Conservation (phyloP, 2,888 invertebrate genomes). For the Gryllus longicercus region DNA sequence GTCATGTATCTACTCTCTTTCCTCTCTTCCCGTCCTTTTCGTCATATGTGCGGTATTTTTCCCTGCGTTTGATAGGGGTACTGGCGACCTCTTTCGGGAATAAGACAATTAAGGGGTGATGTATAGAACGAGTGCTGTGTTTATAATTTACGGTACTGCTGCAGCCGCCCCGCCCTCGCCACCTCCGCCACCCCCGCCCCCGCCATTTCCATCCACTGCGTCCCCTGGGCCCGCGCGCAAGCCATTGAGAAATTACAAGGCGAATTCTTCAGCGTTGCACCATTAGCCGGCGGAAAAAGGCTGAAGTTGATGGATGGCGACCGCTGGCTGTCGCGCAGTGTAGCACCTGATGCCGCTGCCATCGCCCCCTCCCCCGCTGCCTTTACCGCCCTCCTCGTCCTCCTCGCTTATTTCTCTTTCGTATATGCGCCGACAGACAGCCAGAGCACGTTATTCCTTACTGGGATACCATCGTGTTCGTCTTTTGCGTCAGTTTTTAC, state of each 20-base stretch:
- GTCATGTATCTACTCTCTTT: too few relatives aligned
- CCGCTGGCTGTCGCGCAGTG: not conserved
- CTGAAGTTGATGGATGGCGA: slow-evolving; percentile 17
- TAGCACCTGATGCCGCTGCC: not conserved
- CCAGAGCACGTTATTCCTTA: too few relatives aligned
- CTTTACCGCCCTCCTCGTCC: too few relatives aligned
- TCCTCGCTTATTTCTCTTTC: too few relatives aligned
- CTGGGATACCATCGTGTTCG: too few relatives aligned
- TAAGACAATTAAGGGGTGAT: not conserved
- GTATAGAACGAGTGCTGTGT: slow-evolving; percentile 1
- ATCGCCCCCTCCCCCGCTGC: too few relatives aligned
- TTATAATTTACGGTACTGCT: slow-evolving; percentile 5
- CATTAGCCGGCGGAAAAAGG: not conserved
- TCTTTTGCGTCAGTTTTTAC: too few relatives aligned
- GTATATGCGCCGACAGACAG: too few relatives aligned
- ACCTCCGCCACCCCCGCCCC: not conserved
- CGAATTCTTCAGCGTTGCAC: not conserved
- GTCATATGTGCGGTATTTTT: too few relatives aligned
- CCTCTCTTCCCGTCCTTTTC: too few relatives aligned
- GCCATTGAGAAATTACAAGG: slow-evolving; percentile 17
- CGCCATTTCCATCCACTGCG: not conserved
- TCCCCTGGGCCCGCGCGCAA: not conserved
- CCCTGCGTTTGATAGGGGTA: too few relatives aligned
- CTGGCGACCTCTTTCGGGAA: not conserved
- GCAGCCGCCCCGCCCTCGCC: not conserved